Evolutionary conservation across 1,140 invertebrate species (phyloP), one percentile per base, ranked within the genome.

Genomic region (Papilio xuthus): DNA sequence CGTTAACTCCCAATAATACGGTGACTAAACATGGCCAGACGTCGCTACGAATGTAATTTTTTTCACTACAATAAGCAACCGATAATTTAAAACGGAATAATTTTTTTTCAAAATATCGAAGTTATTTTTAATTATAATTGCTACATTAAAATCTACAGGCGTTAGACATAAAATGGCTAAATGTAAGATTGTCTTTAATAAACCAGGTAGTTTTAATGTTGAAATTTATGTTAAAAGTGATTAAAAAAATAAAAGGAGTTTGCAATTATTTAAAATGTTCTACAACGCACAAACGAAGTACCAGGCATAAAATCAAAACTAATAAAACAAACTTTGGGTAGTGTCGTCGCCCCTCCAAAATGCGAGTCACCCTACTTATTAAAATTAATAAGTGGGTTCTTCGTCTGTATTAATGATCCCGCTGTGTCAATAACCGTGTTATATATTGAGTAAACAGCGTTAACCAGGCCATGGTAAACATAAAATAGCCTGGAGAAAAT

Each of bases 361-460:
- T 81, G 77, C 80, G 78, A 83, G 87, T 89, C 88, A 87, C 90
- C 91, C 91, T 88, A 91, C 87, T 93, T 93, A 93, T 93, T 92
- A 93, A 93, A 92, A 92, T 93, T 93, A 93, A 93, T 93, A 93
- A 93, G 90, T 90, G 89, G 86, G 90, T 88, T 89, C 92, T 92
- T 85, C 88, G 87, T 84, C 85, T 89, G 88, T 86, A 93, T 92
- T 92, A 92, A 92, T 92, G 90, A 92, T 91, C 88, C 84, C 83
- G 86, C 89, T 92, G 84, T 92, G 90, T 93, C 90, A 93, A 93
- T 92, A 93, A 84, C 84, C 82, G 82, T 89, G 87, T 92, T 89
- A 92, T 93, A 91, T 89, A 89, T 92, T 91, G 90, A 82, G 88
- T 90, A 92, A 93, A 93, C 88, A 93, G 83, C 73, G 84, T 84